Conservation (phyloP, 2,113 vertebrate species). For the Delphinapterus leucas region DNA sequence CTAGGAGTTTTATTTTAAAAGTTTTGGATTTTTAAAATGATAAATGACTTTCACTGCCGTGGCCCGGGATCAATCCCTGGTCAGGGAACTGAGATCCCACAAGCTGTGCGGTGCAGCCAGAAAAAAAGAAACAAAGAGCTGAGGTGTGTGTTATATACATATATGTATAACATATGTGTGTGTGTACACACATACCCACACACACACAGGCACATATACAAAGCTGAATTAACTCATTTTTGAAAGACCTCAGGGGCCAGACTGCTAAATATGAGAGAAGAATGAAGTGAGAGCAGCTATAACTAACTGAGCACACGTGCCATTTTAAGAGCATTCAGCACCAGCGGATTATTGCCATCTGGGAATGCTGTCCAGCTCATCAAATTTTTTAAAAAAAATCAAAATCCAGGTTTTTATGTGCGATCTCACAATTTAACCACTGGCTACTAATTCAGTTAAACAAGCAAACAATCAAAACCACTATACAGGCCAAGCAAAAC, state of each 20-base stretch:
- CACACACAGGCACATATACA: not conserved
- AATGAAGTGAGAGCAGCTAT: not conserved
- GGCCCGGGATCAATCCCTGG: not conserved
- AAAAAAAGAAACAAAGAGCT: not conserved
- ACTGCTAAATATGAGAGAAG: not conserved
- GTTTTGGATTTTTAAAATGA: not conserved
- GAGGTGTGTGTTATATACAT: not conserved
- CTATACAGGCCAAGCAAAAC: not conserved
- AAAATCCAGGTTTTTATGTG: not conserved
- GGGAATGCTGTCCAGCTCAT: not conserved
- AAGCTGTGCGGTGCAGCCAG: not conserved
- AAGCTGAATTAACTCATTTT: not conserved
- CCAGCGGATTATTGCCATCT: not conserved
- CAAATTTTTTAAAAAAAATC: not conserved
- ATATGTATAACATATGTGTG: not conserved
- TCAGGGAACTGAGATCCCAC: not conserved
- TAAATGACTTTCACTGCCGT: not conserved
- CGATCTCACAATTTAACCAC: not conserved
- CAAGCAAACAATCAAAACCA: not conserved
- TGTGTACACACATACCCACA: fast-evolving
- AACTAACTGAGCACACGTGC: not conserved
- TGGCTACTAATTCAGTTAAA: not conserved
- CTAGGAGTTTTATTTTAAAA: not conserved
- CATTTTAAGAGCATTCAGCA: not conserved
- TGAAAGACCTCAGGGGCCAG: not conserved